Percentiles rank a stretch among this genome's conserved stretches.
Evolutionary conservation across 1,140 invertebrate genomes (phyloP).

Genomic region (Drosophila suzukii): DNA sequence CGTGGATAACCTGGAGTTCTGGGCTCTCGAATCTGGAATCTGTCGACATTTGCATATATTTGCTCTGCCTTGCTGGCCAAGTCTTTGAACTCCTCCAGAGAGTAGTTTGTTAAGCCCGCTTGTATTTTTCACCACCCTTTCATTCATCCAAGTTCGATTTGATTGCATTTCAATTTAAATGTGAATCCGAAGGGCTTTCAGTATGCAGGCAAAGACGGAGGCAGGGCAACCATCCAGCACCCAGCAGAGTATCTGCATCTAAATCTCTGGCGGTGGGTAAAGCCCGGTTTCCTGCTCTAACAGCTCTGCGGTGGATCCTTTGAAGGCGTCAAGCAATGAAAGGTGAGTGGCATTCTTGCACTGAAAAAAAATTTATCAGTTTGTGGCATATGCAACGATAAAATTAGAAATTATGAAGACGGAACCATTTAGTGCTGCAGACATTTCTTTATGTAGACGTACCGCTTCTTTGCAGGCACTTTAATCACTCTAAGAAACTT

Average conservation of each 20-base stretch:
- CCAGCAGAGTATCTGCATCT: constrained; percentile 1
- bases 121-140: constrained; percentile 11
- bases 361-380: background rate
- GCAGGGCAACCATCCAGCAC: constrained; percentile 3
- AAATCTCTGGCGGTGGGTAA: constrained; percentile 4
- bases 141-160: constrained; percentile 1
- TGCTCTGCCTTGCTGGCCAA: constrained; percentile 18
- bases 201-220: constrained; percentile 3
- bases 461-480: too few species aligned
- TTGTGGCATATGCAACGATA: too few species aligned
- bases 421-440: too few species aligned
- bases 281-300: constrained; percentile 24
- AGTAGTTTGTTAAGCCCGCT: constrained; percentile 24
- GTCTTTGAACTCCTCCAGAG: constrained; percentile 39
- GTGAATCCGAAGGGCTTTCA: constrained; percentile 30
- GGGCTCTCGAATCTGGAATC: constrained; percentile 1
- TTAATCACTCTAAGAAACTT: too few species aligned
- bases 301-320: constrained; percentile 29
- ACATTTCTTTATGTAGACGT: too few species aligned
- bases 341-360: background rate
- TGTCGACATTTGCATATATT: constrained; percentile 49
- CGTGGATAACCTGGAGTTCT: constrained; percentile 22
- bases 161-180: constrained; percentile 50
- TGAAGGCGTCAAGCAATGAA: constrained; percentile 1
- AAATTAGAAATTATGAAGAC: too few species aligned